Base-by-base conservation (phyloP, 2,888 invertebrate genomes). In the Stenurella melanura region DNA sequence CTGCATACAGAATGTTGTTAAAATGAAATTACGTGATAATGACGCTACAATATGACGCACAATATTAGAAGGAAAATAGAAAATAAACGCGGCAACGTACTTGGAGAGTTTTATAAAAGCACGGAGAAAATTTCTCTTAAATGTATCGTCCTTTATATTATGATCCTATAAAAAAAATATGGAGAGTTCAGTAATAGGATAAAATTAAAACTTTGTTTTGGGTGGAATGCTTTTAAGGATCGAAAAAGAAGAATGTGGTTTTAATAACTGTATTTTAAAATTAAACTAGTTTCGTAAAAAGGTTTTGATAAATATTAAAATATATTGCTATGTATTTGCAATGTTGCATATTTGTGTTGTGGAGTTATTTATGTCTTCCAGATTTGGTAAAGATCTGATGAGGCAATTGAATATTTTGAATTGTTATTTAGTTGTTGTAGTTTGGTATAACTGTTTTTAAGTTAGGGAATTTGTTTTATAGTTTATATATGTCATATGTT, bases 31-130 rank as follows among this genome's bases (percentile, higher is more conserved):
- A 70, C 70, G 58, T 70, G 70, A 70, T 70, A 70, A 70, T 70
- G 70, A 70, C 34, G 60, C 60, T 38, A 60, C 70, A 60, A 70
- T 42, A 70, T 70, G 70, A 60, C 70, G 70, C 70, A 60, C 60
- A 70, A 70, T 70, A 70, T 70, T 70, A 70, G 60, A 60, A 19
- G 38, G 70, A 64, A 69, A 70, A 70, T 70, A 60, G 70, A 70
- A 70, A 70, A 60, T 70, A 70, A 70, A 70, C 42, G 70, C 38
- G 70, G 60, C 60, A 19, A 60, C 19, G 17, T 21, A 12, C 60
- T 60, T 60, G 57, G 11, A 21, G 60, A 21, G 10, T 34, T 34
- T 70, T 38, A 70, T 60, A 70, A 70, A 58, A 60, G 30, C 42
- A 60, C 60, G 38, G 50, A 19, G 60, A 19, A 70, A 70, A 21